Conservation (phyloP, 1,140 invertebrate species). For the Lasioglossum albipes region DNA sequence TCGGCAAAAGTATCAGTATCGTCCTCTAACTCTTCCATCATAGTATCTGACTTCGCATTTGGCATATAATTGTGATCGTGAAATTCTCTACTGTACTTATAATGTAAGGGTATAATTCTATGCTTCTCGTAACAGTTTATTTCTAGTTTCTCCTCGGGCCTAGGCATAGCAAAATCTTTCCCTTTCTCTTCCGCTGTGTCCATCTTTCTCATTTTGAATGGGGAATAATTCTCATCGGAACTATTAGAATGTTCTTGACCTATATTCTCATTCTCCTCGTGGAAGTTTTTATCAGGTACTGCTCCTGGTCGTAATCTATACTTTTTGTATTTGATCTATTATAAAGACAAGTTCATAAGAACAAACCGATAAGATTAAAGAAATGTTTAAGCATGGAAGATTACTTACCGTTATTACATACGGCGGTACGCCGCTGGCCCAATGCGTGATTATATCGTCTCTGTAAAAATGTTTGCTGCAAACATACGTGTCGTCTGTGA, state of each 20-base stretch:
- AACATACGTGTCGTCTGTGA: slow-evolving; percentile 75
- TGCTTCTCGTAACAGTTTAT: neutral
- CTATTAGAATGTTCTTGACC: slow-evolving; percentile 29
- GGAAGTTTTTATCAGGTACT: slow-evolving; percentile 61
- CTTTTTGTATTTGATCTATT: slow-evolving; percentile 78
- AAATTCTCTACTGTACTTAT: neutral
- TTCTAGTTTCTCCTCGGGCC: slow-evolving; percentile 40
- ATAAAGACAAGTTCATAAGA: slow-evolving; percentile 22
- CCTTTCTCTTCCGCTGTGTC: slow-evolving; percentile 7
- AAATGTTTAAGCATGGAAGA: neutral
- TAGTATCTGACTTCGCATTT: neutral
- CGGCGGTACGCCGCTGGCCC: slow-evolving; percentile 76
- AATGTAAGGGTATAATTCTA: neutral
- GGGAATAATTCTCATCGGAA: slow-evolving; percentile 7
- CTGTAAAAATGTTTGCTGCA: slow-evolving; percentile 76
- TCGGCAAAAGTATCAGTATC: neutral
- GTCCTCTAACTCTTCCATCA: neutral
- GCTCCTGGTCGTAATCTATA: slow-evolving; percentile 73
- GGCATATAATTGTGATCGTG: slow-evolving; percentile 8
- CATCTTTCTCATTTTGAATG: slow-evolving; percentile 36
- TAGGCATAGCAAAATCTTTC: slow-evolving; percentile 59
- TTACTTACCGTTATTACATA: slow-evolving; percentile 74
- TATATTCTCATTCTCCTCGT: slow-evolving; percentile 27
- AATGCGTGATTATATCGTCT: slow-evolving; percentile 76
- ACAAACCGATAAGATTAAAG: slow-evolving; percentile 2